Conservation (phyloP, 2,113 vertebrate species). For the Willisornis vidua region DNA sequence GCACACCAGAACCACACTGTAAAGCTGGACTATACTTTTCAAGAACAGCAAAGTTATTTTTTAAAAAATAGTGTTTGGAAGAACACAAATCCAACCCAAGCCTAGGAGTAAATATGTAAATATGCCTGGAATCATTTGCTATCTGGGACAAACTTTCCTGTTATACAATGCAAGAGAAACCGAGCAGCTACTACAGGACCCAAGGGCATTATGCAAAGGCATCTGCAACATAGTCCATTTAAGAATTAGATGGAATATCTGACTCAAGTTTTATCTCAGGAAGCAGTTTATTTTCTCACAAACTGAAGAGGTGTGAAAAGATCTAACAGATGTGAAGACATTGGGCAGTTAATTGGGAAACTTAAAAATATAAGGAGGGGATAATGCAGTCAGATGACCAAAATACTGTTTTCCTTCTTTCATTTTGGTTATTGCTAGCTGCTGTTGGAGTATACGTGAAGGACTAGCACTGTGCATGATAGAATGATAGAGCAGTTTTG, state of each 20-base stretch:
- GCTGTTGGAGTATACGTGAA: background rate
- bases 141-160: background rate
- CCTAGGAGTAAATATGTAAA: background rate
- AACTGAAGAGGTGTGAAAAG: background rate
- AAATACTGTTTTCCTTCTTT: background rate
- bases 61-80: background rate
- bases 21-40: background rate
- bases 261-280: background rate
- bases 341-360: background rate
- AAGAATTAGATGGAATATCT: background rate
- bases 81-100: background rate
- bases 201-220: background rate
- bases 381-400: background rate
- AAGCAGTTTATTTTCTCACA: background rate
- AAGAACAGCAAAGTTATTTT: background rate
- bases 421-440: background rate
- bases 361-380: background rate
- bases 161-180: background rate
- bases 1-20: accelerated
- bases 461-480: background rate
- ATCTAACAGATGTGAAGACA: background rate
- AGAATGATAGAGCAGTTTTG: background rate
- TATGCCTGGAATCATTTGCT: background rate
- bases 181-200: background rate
- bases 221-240: background rate